Percentiles rank a stretch among this genome's conserved stretches.
Evolutionary conservation across 2,888 invertebrate species (phyloP).

Genomic region (Piscicola geometra): DNA sequence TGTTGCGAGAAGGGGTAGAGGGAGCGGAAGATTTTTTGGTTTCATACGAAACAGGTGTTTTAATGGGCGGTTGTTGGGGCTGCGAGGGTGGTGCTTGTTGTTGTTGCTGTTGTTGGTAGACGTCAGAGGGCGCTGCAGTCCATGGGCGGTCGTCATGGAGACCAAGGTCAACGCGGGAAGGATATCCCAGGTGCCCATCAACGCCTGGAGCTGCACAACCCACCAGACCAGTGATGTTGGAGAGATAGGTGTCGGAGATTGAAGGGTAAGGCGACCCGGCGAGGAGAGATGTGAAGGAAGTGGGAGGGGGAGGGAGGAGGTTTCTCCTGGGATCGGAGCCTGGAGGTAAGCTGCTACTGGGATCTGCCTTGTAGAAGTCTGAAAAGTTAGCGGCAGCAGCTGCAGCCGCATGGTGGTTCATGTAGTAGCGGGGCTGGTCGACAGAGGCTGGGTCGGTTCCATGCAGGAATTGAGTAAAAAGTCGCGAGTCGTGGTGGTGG

Average conservation of each 20-base stretch:
- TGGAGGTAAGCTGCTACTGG: background rate
- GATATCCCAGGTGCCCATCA: background rate
- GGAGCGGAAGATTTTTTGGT: conserved; percentile 5
- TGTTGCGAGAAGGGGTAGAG: background rate
- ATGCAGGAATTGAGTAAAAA: conserved; percentile 29
- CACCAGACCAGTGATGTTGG: background rate
- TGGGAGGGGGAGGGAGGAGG: conserved; percentile 17
- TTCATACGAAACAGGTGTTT: background rate
- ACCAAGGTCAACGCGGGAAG: background rate
- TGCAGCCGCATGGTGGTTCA: conserved; percentile 16
- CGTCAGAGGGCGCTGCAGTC: conserved; percentile 17
- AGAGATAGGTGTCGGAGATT: conserved; percentile 28
- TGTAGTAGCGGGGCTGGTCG: conserved; percentile 27
- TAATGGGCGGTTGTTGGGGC: background rate
- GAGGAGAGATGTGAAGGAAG: conserved; percentile 33
- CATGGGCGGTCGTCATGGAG: conserved; percentile 25
- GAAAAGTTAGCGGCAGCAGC: conserved; percentile 8
- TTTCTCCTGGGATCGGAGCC: background rate
- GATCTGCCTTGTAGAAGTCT: conserved; percentile 19
- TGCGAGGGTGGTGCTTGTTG: background rate
- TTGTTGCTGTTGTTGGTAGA: background rate
- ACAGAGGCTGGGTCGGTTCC: conserved; percentile 13
- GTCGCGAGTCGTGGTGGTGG: conserved; percentile 8
- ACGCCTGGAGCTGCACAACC: background rate
- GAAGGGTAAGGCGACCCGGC: conserved; percentile 29